Conservation (phyloP, 2,113 vertebrate genomes). For the Aplodontia rufa region DNA sequence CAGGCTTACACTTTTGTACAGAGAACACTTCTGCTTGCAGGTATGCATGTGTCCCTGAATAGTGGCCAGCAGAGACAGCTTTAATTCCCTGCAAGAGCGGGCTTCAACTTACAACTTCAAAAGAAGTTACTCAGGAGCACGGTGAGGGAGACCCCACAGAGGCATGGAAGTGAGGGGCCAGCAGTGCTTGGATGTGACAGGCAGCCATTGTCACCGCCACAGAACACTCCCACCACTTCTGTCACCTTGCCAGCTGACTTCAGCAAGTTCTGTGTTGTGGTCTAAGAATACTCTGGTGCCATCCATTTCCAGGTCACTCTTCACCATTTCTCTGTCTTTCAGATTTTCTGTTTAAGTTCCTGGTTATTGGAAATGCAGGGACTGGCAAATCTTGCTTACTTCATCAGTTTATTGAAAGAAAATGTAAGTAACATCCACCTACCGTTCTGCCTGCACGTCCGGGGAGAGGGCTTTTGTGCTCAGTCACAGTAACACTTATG, state of each 20-base stretch:
- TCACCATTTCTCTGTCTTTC: constrained; percentile 57
- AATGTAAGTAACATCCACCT: constrained; percentile 83
- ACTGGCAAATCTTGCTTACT: constrained; percentile 89
- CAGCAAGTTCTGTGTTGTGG: not conserved
- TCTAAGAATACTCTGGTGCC: not conserved
- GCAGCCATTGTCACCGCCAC: no score
- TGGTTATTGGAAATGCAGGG: constrained; percentile 90
- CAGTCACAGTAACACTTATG: not conserved
- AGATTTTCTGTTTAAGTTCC: constrained; percentile 90
- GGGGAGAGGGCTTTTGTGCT: not conserved
- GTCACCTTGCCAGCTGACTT: not conserved
- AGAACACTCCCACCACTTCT: no score
- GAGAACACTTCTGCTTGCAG: not conserved
- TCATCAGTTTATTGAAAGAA: constrained; percentile 89
- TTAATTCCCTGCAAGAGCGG: not conserved
- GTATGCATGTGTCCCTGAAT: not conserved
- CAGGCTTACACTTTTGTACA: not conserved
- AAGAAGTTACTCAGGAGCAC: not conserved
- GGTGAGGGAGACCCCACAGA: no score
- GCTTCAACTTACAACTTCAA: not conserved
- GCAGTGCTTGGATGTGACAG: not conserved
- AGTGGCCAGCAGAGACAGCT: not conserved
- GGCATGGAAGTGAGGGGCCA: not conserved
- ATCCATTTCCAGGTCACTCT: not conserved
- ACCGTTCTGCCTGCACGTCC: no score